Conservation (phyloP, 1,140 invertebrate species). For the Drosophila guanche region DNA sequence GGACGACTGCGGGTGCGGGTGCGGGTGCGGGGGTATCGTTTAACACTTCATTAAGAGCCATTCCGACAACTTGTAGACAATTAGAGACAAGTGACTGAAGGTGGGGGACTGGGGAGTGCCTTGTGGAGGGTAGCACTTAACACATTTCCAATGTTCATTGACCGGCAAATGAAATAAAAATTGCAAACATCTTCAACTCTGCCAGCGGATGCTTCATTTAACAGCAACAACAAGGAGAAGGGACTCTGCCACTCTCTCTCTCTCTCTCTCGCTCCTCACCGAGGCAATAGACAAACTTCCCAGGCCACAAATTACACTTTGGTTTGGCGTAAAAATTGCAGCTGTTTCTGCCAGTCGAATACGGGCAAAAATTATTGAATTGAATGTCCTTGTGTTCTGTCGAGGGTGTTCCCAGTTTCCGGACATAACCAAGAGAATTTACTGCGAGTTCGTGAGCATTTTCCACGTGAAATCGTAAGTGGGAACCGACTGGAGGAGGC, state of each 20-base stretch:
- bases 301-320: slow-evolving; percentile 76
- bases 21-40: slow-evolving; percentile 29
- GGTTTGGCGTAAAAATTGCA: slow-evolving; percentile 79
- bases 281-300: slow-evolving; percentile 77
- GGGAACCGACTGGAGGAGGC: slow-evolving; percentile 9
- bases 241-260: slow-evolving; percentile 8
- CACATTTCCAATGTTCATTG: slow-evolving; percentile 79
- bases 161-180: slow-evolving; percentile 80
- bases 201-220: slow-evolving; percentile 74
- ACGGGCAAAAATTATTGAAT: slow-evolving; percentile 61
- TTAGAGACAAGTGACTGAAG: slow-evolving; percentile 58
- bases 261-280: slow-evolving; percentile 16
- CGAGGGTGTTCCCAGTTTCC: neutral
- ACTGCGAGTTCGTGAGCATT: neutral
- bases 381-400: slow-evolving; percentile 57
- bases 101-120: neutral
- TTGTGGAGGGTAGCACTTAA: slow-evolving; percentile 54
- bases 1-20: neutral
- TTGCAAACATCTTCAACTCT: slow-evolving; percentile 77
- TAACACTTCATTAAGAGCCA: slow-evolving; percentile 79
- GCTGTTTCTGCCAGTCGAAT: slow-evolving; percentile 63
- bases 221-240: slow-evolving; percentile 47
- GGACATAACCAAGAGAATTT: neutral
- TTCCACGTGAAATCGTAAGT: neutral
- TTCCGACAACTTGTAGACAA: slow-evolving; percentile 73